Evolutionary conservation across 2,113 vertebrate species (phyloP).

Genomic region (Ahaetulla prasina): DNA sequence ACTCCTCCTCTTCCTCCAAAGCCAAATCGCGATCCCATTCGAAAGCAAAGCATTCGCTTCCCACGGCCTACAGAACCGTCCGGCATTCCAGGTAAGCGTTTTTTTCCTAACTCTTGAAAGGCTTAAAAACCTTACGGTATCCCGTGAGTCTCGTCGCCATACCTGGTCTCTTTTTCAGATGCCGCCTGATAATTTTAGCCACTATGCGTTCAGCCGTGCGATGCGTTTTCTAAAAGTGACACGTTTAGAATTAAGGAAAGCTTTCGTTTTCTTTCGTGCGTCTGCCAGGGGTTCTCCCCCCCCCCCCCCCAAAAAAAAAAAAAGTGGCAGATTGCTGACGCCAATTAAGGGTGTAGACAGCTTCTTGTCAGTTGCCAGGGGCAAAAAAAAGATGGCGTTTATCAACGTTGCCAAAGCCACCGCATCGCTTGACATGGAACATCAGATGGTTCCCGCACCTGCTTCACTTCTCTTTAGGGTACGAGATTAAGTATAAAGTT

Average conservation of each 20-base stretch:
- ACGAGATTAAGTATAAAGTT: background rate
- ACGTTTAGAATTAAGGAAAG: background rate
- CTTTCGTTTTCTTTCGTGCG: background rate
- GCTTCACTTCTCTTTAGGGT: background rate
- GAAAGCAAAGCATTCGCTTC: conserved; percentile 87
- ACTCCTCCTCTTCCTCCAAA: conserved; percentile 63
- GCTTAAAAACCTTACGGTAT: conserved; percentile 3
- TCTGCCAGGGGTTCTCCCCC: too few species aligned
- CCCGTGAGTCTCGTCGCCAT: background rate
- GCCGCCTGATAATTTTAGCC: background rate
- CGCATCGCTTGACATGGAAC: fast-evolving
- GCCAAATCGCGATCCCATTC: conserved; percentile 74
- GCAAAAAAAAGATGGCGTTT: background rate
- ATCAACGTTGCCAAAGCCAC: background rate
- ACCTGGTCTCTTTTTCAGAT: background rate
- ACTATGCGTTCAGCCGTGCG: background rate
- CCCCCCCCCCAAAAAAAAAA: background rate
- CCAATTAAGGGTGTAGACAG: background rate
- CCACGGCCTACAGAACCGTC: conserved; percentile 88
- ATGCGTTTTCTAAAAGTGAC: background rate
- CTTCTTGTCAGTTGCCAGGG: background rate
- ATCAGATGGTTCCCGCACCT: background rate
- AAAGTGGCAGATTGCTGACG: background rate
- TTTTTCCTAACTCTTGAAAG: conserved; percentile 22
- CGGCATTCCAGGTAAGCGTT: conserved; percentile 83